These are phyloP conservation scores for Diaphora mendica DNA, from an alignment of 2,888 invertebrate genomes.

Conservation along the genomic window DNA sequence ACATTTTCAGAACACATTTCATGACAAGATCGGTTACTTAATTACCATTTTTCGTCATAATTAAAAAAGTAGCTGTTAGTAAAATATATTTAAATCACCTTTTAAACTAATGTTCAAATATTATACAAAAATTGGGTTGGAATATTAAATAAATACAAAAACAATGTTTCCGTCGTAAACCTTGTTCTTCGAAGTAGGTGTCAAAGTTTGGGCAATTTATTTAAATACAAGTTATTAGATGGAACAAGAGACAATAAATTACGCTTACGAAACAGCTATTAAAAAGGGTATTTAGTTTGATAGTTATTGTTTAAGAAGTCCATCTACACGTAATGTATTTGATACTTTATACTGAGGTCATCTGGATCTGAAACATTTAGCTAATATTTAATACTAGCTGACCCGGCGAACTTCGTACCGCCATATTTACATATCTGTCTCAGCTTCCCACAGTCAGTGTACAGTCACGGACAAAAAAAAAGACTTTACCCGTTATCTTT, in stretches of 20 bases:
- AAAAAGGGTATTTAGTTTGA: neutral
- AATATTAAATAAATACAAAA: neutral
- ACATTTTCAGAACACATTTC: neutral
- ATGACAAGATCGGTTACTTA: neutral
- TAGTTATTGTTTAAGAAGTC: neutral
- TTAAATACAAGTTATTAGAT: conserved; percentile 6
- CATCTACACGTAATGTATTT: neutral
- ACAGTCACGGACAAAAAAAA: too few relatives aligned
- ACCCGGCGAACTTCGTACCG: too few relatives aligned
- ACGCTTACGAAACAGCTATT: neutral
- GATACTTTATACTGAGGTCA: neutral
- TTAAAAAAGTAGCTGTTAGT: neutral
- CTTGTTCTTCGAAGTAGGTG: neutral
- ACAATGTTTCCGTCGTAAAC: neutral
- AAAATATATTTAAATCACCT: neutral
- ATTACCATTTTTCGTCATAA: neutral
- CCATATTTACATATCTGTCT: too few relatives aligned
- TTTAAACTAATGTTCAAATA: neutral
- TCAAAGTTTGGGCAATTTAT: conserved; percentile 21
- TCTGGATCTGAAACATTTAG: neutral
- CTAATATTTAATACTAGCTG: too few relatives aligned
- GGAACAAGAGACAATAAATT: neutral
- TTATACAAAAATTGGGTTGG: neutral
- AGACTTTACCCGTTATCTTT: too few relatives aligned
- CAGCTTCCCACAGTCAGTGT: too few relatives aligned